Base-by-base conservation (phyloP, 2,113 vertebrate species). In the Axis porcinus region DNA sequence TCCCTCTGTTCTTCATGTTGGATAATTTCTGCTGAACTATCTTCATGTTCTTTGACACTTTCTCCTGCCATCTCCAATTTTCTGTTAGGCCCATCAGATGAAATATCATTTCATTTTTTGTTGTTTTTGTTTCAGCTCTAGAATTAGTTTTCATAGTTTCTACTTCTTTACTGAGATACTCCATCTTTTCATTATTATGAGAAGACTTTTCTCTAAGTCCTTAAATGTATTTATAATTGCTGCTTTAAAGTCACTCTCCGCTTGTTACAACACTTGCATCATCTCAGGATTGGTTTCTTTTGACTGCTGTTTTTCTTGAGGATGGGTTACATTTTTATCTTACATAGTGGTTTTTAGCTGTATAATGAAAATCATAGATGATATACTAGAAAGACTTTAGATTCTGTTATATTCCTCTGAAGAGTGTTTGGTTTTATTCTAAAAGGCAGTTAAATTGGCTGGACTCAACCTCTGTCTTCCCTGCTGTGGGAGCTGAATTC, bases 371-470 rank as follows among this genome's bases (percentile, higher is more conserved):
- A 43, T 78, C 79, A 79, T 52, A 91, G 8, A 86, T 79, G 25
- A 89, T 81, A 28, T n/a, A 57, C 84, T 58, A 14, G 82, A 76
- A 70, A 89, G 52, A 91, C 15, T 90, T 23, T 40, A 23, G 7
- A 81, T 93, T 93, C 67, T 90, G 58, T 93, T 90, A 54, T 83
- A 15, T 87, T 95, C 87, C 40, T 54, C 82, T 76, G 25, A 47
- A 76, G 45, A 93, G 33, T 45, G 47, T 74, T 86, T 62, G 67
- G 84, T 95, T 86, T 95, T 97, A 19, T 91, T 94, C 91, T 81
- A 47, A 36, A 28, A 54, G 47, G 11, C 50, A 84, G 57, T n/a
- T 91, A 87, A 86, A 6, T 86, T 97, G 21, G 8, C 40, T 88
- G 11, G 10, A 67, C 25, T 90, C 87, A 82, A 91, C 30, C 17